A percentile compares a stretch with the other conserved stretches of the same genome.
Conservation (phyloP, 2,113 vertebrate species). For the Lipophrys pholis region DNA sequence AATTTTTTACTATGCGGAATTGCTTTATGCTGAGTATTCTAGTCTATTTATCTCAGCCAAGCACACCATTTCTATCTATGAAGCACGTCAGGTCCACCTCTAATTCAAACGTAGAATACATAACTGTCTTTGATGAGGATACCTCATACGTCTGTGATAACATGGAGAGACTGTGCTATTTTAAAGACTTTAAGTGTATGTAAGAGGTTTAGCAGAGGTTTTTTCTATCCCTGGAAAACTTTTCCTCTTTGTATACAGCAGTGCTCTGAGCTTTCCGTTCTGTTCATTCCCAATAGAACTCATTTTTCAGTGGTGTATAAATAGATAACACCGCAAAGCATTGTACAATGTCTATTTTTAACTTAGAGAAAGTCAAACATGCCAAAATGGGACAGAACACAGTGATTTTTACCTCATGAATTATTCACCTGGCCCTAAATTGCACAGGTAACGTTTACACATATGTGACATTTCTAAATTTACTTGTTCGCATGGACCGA, state of each 20-base stretch:
- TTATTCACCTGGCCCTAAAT: constrained; percentile 4
- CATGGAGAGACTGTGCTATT: not conserved
- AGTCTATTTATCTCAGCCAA: not conserved
- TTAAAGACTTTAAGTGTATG: not conserved
- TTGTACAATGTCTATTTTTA: constrained; percentile 65
- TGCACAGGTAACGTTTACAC: not conserved
- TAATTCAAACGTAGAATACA: not conserved
- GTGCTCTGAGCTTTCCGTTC: constrained; percentile 18
- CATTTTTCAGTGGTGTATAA: constrained; percentile 45
- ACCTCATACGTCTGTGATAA: not conserved
- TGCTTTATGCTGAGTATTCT: not conserved
- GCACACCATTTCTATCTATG: not conserved
- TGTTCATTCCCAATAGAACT: constrained; percentile 39
- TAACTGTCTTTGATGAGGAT: not conserved
- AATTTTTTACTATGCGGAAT: not conserved
- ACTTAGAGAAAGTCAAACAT: constrained; percentile 22
- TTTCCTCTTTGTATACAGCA: not conserved
- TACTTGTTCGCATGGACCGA: constrained; percentile 1
- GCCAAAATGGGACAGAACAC: constrained; percentile 42
- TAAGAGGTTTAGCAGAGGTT: not conserved
- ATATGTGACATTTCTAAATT: constrained; percentile 15
- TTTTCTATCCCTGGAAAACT: constrained; percentile 9
- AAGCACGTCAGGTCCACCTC: not conserved
- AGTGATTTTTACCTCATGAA: constrained; percentile 23
- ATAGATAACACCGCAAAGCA: constrained; percentile 54